A percentile compares a stretch with the other conserved stretches of the same genome.
phyloP scores from a whole-genome alignment of 2,113 vertebrate species.

The Anser brachyrhynchus region DNA sequence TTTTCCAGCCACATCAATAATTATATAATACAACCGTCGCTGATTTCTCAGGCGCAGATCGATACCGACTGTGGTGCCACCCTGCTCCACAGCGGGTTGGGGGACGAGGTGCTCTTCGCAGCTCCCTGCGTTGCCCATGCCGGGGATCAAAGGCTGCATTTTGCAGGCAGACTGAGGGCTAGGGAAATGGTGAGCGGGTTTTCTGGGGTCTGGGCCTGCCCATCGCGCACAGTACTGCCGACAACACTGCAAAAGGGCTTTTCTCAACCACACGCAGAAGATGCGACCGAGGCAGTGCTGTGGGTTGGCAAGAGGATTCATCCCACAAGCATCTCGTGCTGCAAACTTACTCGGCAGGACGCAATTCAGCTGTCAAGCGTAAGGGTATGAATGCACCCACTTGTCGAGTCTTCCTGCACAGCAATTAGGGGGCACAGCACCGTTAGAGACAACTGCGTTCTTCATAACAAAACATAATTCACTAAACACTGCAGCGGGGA shows the following conservation, averaged over 20 bases:
- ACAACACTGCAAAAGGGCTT: rapidly evolving
- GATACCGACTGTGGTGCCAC: conserved; percentile 56
- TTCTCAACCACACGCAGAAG: not conserved
- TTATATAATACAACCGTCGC: conserved; percentile 78
- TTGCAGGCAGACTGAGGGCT: not conserved
- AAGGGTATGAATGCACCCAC: not conserved
- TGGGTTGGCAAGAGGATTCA: not conserved
- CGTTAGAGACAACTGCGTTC: not conserved
- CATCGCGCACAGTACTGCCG: rapidly evolving
- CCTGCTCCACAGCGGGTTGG: not conserved
- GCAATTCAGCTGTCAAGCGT: rapidly evolving
- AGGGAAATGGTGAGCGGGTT: not conserved
- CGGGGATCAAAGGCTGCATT: conserved; percentile 9
- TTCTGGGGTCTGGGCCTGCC: not conserved
- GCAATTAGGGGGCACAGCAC: not conserved
- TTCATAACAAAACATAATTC: not conserved
- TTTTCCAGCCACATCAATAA: conserved; percentile 81
- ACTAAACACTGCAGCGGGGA: not conserved
- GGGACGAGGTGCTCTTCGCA: conserved; percentile 33
- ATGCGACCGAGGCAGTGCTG: not conserved
- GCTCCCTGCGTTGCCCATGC: not conserved
- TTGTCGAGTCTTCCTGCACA: not conserved
- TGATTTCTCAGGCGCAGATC: conserved; percentile 72
- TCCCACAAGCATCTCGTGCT: rapidly evolving
- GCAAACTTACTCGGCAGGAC: not conserved